Percentiles rank a stretch among this genome's conserved stretches.
Evolutionary conservation across 2,113 vertebrate genomes (phyloP).

Genomic region (Phodopus roborovskii): DNA sequence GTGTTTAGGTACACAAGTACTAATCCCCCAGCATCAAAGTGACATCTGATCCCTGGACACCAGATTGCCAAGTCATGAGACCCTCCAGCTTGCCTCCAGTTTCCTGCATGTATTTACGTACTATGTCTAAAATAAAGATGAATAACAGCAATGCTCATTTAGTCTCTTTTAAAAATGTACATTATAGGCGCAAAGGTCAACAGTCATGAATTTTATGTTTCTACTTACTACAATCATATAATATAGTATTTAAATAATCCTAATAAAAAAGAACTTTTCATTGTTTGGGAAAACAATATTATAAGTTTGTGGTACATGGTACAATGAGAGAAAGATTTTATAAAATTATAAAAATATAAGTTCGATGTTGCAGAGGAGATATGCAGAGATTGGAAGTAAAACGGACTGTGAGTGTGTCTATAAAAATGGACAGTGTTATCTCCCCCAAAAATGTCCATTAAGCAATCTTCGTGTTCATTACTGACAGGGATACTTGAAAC

Average conservation of each 20-base stretch:
- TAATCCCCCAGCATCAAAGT: not conserved
- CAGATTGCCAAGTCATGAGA: not conserved
- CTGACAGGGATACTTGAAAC: conserved; percentile 46
- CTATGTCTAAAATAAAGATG: conserved; percentile 35
- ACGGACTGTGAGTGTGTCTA: not conserved
- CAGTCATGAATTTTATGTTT: conserved; percentile 15
- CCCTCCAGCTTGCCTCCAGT: not conserved
- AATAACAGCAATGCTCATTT: not conserved
- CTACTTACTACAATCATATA: not conserved
- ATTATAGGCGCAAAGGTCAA: not conserved
- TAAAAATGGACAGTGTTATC: not conserved
- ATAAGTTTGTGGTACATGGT: conserved; percentile 2
- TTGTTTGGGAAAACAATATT: not conserved
- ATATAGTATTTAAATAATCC: not conserved
- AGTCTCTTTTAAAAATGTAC: not conserved
- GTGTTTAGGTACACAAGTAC: not conserved
- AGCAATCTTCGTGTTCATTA: not conserved
- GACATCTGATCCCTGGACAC: not conserved
- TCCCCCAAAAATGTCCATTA: not conserved
- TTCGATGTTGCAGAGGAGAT: not conserved
- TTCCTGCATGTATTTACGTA: not conserved
- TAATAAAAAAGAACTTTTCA: not conserved
- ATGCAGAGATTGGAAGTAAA: not conserved
- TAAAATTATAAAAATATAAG: conserved; percentile 6
- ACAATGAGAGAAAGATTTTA: not conserved